Base-by-base conservation (phyloP, 2,797 vertebrate species). In the Malacoraja senta region DNA sequence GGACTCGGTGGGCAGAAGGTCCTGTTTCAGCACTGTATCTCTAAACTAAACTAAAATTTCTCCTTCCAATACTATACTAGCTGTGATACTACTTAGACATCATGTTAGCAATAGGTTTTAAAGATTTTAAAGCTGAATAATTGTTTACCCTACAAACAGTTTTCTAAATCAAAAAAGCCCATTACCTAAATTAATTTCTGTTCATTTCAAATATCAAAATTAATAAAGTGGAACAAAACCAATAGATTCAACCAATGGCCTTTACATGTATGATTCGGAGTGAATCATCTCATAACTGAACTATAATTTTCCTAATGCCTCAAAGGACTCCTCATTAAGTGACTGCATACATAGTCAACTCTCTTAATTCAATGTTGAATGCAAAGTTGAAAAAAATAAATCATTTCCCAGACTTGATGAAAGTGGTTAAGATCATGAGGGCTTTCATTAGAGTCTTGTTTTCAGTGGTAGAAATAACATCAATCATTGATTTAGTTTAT, bases 121-220 rank as follows among this genome's bases (percentile, higher is more conserved):
- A 19, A 88, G 61, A 29, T 2, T 1, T 53, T 53, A 53, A 53
- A 68, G 63, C n/a, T 65, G 61, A 88, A 88, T 88, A 68, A 24
- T 68, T 88, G n/a, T 68, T 84, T 68, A 88, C 17, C 15, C 61
- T 88, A n/a, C 84, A 88, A 88, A 88, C n/a, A 68, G 84, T 32
- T 88, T 68, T 88, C 35, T 68, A 21, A 88, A 68, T 21, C n/a
- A 35, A 86, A 32, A 86, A 19, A 8, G 32, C 9, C 84, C 61
- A 68, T 88, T 65, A 88, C 21, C n/a, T 65, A 68, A 88, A 68
- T 88, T 6, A 88, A 9, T 88, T 88, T 65, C 61, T 68, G n/a
- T 88, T 32, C n/a, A 86, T 86, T 86, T 86, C 61, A 68, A 88
- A 88, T 88, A 88, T 8, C n/a, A 68, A 68, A 88, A 65, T 35